Base-by-base conservation (phyloP, 1,140 invertebrate species). In the Drosophila fuyamai region DNA sequence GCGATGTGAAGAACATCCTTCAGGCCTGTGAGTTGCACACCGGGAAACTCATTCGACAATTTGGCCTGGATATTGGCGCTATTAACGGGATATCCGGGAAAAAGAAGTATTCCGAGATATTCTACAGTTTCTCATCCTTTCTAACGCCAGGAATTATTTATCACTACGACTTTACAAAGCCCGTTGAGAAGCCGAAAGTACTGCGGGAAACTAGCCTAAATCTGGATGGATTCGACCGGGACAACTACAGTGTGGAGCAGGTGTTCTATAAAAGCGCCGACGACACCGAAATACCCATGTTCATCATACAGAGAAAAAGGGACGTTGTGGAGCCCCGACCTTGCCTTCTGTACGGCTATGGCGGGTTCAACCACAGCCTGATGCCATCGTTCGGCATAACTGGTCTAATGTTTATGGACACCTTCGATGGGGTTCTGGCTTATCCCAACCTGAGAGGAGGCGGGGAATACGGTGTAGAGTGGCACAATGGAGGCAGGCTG, bases 211-310 rank as follows among this genome's bases (percentile, higher is more conserved):
- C 81, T 32, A 95, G 98, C 93, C 96, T 97, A 4, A 95, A 96
- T 92, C 94, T 99, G 7, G 95, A 96, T 56, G 96, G 96, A 59
- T 98, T 99, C 92, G 95, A 98, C 93, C 92, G 96, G 4, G 94
- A 94, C 9, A 90, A 95, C 50, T 99, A 97, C 90, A 95, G 96
- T 91, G 97, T 96, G 6, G 95, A 96, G 58, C 98, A 99, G 94
- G 94, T 98, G 43, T 99, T 99, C 93, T 99, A 99, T 92, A 85
- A 94, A 0, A 98, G 97, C 92, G 98, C 97, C 93, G 98, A 99
- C 94, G 97, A 97, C 56, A 99, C 98, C 0, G 96, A 96, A 93
- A 95, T 99, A 76, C 99, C 99, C 8, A 99, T 99, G 98, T 99
- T 99, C 93, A 96, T 99, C 67, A 95, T 99, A 13, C 95, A 95